These are phyloP conservation scores for Anagyrus pseudococci DNA, from an alignment of 2,888 invertebrate species.

Conservation along the genomic window DNA sequence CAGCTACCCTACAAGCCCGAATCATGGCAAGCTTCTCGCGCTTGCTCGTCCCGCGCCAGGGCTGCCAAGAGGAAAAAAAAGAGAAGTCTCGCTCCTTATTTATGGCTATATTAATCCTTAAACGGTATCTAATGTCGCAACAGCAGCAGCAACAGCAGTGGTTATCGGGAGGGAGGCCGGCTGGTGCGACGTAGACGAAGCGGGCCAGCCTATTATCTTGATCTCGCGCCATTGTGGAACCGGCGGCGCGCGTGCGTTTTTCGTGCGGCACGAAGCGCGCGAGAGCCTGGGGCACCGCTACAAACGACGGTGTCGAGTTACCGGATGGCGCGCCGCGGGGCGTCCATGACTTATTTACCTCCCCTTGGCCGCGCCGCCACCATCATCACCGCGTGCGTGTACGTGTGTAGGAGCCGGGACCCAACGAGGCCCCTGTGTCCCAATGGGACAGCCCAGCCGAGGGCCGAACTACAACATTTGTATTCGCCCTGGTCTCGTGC, in stretches of 20 bases:
- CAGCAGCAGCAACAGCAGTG: not conserved
- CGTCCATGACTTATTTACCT: slow-evolving; percentile 57
- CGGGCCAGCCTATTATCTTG: not conserved
- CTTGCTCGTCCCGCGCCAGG: too few species aligned
- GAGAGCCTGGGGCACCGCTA: slow-evolving; percentile 44
- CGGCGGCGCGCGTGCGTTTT: not conserved
- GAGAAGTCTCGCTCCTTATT: slow-evolving; percentile 48
- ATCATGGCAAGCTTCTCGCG: too few species aligned
- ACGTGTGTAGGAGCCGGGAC: too few species aligned
- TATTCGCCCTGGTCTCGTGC: slow-evolving; percentile 44
- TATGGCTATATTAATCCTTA: slow-evolving; percentile 63
- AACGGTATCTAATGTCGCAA: slow-evolving; percentile 62
- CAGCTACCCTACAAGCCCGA: too few species aligned
- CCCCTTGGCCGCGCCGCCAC: too few species aligned
- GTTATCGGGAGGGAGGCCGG: not conserved
- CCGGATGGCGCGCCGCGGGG: slow-evolving; percentile 62
- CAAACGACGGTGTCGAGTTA: slow-evolving; percentile 62
- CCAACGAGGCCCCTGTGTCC: too few species aligned
- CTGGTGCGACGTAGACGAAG: not conserved
- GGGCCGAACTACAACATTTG: too few species aligned
- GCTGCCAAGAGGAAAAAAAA: not conserved
- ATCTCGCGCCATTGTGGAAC: not conserved
- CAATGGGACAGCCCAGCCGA: too few species aligned
- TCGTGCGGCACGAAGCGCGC: not conserved
- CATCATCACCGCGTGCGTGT: too few species aligned